Conservation (phyloP, 2,113 vertebrate species). For the Cochlearius cochlearius region DNA sequence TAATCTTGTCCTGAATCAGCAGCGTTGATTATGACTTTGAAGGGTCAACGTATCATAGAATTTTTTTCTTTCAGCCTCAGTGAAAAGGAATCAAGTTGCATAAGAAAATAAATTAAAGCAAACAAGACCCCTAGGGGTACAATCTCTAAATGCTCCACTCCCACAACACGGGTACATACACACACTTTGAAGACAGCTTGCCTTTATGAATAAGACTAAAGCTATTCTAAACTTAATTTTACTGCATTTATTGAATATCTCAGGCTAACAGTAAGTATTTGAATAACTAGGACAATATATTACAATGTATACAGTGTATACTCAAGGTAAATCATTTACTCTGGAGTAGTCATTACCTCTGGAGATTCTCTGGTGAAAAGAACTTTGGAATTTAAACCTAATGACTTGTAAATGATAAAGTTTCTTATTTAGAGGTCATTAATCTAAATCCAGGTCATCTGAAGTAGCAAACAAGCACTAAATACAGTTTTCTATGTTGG, state of each 20-base stretch:
- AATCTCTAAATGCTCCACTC: background rate
- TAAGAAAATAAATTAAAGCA: slow-evolving; percentile 18
- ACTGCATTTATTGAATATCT: background rate
- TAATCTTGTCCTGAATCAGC: slow-evolving; percentile 27
- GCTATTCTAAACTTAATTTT: background rate
- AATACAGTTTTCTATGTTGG: background rate
- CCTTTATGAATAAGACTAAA: background rate
- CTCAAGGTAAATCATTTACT: background rate
- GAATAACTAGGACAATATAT: background rate
- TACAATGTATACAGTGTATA: background rate
- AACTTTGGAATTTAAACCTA: background rate
- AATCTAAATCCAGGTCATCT: background rate
- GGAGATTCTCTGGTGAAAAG: background rate
- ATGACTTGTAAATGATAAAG: background rate
- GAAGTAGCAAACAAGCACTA: background rate
- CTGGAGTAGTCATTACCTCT: background rate
- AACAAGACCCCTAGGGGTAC: background rate
- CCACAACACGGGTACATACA: background rate
- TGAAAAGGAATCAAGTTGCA: background rate
- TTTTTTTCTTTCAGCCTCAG: background rate
- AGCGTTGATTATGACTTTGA: background rate
- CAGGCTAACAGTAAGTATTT: background rate
- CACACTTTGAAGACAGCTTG: background rate
- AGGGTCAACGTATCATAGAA: background rate
- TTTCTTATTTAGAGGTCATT: background rate